A percentile compares a stretch with the other conserved stretches of the same genome.
Evolutionary conservation across 2,113 vertebrate species (phyloP).

Genomic region (Cyphomyrus discorhynchus): DNA sequence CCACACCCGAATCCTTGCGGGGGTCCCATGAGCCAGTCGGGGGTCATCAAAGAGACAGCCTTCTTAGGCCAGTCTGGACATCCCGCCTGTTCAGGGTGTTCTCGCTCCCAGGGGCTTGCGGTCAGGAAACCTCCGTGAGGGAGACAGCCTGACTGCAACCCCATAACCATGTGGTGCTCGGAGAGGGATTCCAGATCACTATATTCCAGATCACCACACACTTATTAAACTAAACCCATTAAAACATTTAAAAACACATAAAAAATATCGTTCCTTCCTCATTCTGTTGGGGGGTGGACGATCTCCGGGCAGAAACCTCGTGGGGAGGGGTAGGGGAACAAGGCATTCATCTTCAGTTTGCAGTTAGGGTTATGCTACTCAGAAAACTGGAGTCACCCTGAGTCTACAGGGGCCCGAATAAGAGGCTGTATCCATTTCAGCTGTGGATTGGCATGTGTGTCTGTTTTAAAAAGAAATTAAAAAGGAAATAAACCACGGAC

Average conservation of each 20-base stretch:
- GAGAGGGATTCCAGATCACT: slow-evolving; percentile 16
- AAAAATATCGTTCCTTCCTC: background rate
- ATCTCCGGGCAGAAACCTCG: slow-evolving; percentile 19
- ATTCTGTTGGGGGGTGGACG: background rate
- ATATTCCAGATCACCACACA: background rate
- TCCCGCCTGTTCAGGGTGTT: background rate
- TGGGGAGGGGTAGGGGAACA: background rate
- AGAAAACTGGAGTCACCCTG: background rate
- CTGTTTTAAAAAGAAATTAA: background rate
- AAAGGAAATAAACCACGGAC: background rate
- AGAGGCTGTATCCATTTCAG: background rate
- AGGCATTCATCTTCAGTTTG: background rate
- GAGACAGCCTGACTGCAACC: slow-evolving; percentile 28
- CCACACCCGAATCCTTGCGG: background rate
- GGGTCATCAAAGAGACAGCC: background rate
- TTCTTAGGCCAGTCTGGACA: background rate
- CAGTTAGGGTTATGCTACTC: background rate
- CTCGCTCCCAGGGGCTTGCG: background rate
- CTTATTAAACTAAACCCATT: slow-evolving; percentile 11
- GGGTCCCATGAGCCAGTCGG: background rate
- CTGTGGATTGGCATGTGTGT: background rate
- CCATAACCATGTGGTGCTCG: slow-evolving; percentile 14
- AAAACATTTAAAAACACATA: background rate
- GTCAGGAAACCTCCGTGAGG: background rate
- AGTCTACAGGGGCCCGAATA: background rate